Base-by-base conservation (phyloP, 2,797 vertebrate species). In the Lerista edwardsae region DNA sequence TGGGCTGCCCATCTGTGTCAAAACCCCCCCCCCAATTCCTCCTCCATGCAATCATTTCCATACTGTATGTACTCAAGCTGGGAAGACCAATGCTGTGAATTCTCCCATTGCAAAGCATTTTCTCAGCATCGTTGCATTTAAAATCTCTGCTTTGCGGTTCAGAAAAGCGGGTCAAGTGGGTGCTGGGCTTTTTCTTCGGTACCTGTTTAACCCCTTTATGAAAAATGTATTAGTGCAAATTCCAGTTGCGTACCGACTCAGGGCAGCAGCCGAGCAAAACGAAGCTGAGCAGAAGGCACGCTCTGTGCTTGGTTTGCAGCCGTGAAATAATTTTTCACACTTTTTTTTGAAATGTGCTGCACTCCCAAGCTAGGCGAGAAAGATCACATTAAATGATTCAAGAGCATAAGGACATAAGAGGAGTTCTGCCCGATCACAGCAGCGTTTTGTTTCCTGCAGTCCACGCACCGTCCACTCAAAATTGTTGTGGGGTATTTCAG, bases 181-280 rank as follows among this genome's bases (percentile, higher is more conserved):
- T 71, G 0, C 62, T 36, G 0, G 14, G 1, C 23, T 0, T 47
- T 51, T 2, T 74, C 69, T 55, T 74, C 61, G 7, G 44, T 71
- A 39, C 62, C 67, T n/a, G 69, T 64, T 51, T 67, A 84, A 76
- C n/a, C 65, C 62, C 0, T 1, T 75, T 82, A 62, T 88, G n/a
- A 88, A 86, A 82, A 89, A 0, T 41, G 62, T 25, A 78, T 88
- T 68, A 84, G 2, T 31, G 87, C 21, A 90, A 68, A n/a, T 86
- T 86, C 31, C 80, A 31, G 41, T 57, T 89, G 88, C 88, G 19
- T 83, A 75, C 4, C 17, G 64, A 64, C 15, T 44, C 1, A 6
- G 23, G 0, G 1, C 31, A 7, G 6, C 44, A 87, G 47, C 86
- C 84, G 62, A 12, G 74, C 0, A 12, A 83, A 80, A 34, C 0